Percentiles rank a stretch among this genome's conserved stretches.
These are phyloP conservation scores for Epicampocera succincta DNA, from an alignment of 2,888 invertebrate species.

Conservation along the genomic window DNA sequence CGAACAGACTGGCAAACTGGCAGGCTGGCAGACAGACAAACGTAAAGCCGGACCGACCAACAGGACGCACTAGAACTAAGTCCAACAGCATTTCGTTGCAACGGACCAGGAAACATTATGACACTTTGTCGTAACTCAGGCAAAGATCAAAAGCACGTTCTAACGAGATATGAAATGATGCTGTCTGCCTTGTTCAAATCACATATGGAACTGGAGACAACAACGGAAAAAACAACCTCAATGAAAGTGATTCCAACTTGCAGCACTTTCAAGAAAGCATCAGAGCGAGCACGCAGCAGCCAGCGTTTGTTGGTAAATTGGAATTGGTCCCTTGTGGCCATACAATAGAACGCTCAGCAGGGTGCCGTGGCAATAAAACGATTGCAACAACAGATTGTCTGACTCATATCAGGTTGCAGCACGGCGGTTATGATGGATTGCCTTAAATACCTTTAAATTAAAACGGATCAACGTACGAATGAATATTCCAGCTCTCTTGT, in stretches of 20 bases:
- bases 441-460: slow-evolving; percentile 81
- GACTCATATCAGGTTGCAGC: slow-evolving; percentile 80
- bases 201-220: slow-evolving; percentile 32
- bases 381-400: slow-evolving; percentile 79
- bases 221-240: slow-evolving; percentile 8
- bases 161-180: slow-evolving; percentile 64
- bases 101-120: slow-evolving; percentile 44
- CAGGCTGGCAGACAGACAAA: not conserved
- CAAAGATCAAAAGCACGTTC: slow-evolving; percentile 61
- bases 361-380: slow-evolving; percentile 73
- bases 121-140: slow-evolving; percentile 56
- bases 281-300: slow-evolving; percentile 50
- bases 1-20: slow-evolving; percentile 22
- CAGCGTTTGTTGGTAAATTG: slow-evolving; percentile 70
- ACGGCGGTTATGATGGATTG: slow-evolving; percentile 78
- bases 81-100: slow-evolving; percentile 55
- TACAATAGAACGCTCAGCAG: slow-evolving; percentile 81
- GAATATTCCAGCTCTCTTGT: slow-evolving; percentile 67
- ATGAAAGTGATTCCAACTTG: slow-evolving; percentile 62
- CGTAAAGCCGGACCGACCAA: slow-evolving; percentile 27
- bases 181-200: slow-evolving; percentile 47
- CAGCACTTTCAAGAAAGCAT: slow-evolving; percentile 38
- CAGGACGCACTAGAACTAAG: slow-evolving; percentile 56
- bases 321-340: slow-evolving; percentile 82
- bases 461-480: slow-evolving; percentile 76